phyloP scores from a whole-genome alignment of 1,140 invertebrate genomes.

The Papilio dardanus region DNA sequence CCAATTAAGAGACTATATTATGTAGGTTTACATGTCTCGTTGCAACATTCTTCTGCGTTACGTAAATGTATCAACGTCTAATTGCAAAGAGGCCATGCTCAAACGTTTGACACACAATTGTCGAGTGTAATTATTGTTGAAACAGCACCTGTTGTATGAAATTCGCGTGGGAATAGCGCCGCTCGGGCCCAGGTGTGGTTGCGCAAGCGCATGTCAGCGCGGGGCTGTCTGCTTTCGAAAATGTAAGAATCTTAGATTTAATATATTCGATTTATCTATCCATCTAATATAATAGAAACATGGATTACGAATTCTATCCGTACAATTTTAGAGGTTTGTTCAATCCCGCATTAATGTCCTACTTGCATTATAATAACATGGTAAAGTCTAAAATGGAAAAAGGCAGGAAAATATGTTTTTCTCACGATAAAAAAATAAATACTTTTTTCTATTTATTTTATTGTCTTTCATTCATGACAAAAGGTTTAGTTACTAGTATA shows the following conservation, averaged over 20 bases:
- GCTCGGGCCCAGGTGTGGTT: constrained; percentile 51
- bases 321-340: too few species aligned
- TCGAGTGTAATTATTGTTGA: constrained; percentile 56
- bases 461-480: too few species aligned
- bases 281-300: too few species aligned
- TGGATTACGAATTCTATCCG: neutral
- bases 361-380: too few species aligned
- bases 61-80: constrained; percentile 23
- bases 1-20: neutral
- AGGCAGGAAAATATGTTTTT: too few species aligned
- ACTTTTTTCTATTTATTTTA: too few species aligned
- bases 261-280: too few species aligned
- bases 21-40: neutral
- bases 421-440: too few species aligned
- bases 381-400: too few species aligned
- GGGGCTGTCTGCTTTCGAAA: constrained; percentile 59
- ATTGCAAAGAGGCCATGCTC: neutral
- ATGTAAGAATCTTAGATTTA: too few species aligned
- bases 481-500: too few species aligned
- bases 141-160: constrained; percentile 68
- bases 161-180: constrained; percentile 76
- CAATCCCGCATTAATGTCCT: too few species aligned
- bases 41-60: neutral
- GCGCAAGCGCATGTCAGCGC: constrained; percentile 57
- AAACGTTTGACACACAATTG: constrained; percentile 55